Percentiles rank a stretch among this genome's conserved stretches.
phyloP scores from a whole-genome alignment of 1,140 invertebrate genomes.

The Micrasema longulum region DNA sequence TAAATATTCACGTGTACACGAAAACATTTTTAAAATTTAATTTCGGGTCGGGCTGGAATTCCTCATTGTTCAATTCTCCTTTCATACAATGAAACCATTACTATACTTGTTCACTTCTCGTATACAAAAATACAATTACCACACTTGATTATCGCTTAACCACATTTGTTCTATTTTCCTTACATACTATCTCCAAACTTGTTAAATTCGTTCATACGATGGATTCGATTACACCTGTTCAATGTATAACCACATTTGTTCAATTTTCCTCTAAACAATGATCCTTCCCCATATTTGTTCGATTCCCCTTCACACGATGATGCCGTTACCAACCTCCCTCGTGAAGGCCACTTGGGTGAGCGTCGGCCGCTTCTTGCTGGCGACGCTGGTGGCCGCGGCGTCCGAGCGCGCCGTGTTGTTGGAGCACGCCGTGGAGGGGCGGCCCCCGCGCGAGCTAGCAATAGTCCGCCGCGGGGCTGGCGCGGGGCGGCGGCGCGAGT shows the following conservation, averaged over 20 bases:
- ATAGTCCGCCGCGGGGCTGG: conserved; percentile 52
- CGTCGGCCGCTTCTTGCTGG: conserved; percentile 72
- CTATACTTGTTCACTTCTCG: no score
- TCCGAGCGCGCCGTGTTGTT: conserved; percentile 58
- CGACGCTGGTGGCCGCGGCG: conserved; percentile 60
- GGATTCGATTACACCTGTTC: not conserved
- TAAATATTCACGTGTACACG: no score
- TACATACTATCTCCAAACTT: not conserved
- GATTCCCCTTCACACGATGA: conserved; percentile 67
- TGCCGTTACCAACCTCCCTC: conserved; percentile 84
- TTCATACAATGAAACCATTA: no score
- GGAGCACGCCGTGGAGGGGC: conserved; percentile 68
- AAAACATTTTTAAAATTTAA: no score
- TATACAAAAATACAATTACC: no score
- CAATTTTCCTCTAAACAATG: not conserved
- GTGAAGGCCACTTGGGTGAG: conserved; percentile 86
- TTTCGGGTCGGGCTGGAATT: no score
- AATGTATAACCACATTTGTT: not conserved
- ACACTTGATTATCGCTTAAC: not conserved
- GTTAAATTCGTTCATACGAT: not conserved
- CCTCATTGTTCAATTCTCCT: no score
- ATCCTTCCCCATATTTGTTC: not conserved
- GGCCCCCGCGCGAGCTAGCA: conserved; percentile 54
- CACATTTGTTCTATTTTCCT: not conserved
- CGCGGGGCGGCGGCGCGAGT: conserved; percentile 47